phyloP scores from a whole-genome alignment of 2,888 invertebrate genomes.

The Agonopterix subpropinquella region DNA sequence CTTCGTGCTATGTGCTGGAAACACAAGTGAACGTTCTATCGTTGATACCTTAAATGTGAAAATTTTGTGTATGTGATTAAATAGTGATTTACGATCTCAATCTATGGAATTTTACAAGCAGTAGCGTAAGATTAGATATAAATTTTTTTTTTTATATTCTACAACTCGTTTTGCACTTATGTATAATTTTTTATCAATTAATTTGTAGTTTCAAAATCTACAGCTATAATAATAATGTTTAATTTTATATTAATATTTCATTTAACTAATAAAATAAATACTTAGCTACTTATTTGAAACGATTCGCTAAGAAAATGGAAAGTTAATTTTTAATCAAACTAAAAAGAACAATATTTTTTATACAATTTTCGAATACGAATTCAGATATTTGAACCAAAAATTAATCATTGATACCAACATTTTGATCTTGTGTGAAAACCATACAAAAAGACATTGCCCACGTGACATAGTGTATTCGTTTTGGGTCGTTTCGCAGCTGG shows the following conservation, averaged over 20 bases:
- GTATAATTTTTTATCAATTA: too few species aligned
- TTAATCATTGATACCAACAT: too few species aligned
- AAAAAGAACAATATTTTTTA: too few species aligned
- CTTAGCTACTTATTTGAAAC: neutral
- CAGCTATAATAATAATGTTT: too few species aligned
- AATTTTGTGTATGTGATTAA: slow-evolving; percentile 62
- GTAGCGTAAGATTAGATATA: slow-evolving; percentile 63
- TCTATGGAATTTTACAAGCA: slow-evolving; percentile 59
- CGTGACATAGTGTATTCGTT: too few species aligned
- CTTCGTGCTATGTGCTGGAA: slow-evolving; percentile 63
- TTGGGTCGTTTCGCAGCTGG: too few species aligned
- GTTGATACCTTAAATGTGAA: slow-evolving; percentile 53
- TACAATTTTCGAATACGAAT: too few species aligned
- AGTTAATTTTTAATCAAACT: neutral
- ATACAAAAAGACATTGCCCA: too few species aligned
- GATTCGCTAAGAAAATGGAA: neutral
- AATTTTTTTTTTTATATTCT: slow-evolving; percentile 18
- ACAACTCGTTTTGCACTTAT: neutral
- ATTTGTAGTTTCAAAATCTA: too few species aligned
- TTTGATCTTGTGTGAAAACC: neutral
- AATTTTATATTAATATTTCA: neutral
- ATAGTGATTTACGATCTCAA: slow-evolving; percentile 52
- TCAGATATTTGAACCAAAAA: too few species aligned
- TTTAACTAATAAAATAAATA: neutral
- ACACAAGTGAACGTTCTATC: slow-evolving; percentile 56